Base-by-base conservation (phyloP, 30 jellyfish, hydroid and myxozoan genomes). In the Turritopsis rubra region DNA sequence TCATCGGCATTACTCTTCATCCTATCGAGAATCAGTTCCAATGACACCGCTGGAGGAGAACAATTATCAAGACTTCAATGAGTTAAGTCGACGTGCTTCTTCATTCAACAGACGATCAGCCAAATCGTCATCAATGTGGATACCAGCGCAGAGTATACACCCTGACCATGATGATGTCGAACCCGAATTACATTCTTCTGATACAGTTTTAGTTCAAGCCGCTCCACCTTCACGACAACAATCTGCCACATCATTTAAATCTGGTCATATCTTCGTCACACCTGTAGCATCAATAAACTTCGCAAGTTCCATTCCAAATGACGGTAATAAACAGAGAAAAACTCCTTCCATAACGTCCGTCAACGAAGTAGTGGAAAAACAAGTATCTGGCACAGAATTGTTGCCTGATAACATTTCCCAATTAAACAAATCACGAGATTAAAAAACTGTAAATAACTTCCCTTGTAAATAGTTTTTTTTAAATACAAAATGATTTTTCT, bases 191-290 rank as follows among this genome's bases (percentile, higher is more conserved):
- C 83, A 28, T 0, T 75, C 83, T 75, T 29, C 83, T 0, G 22
- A n/a, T 75, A 52, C 83, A 7, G 83, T 75, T 26, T 29, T 75
- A 23, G 83, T 75, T n/a, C 53, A 75, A 52, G 83, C 83, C 25
- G 83, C 83, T 13, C 60, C 60, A 3, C 60, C 83, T 0, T 75
- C 83, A 17, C 79, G 83, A 16, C 26, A 75, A 17, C 60, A n/a
- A n/a, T 30, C 83, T n/a, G 66, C 25, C 17, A 21, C 83, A 9
- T 75, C 83, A 21, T 75, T 75, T 75, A 30, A 26, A 75, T 75
- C 83, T 26, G 83, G 83, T 0, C 83, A 75, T 52, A 75, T 75
- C 9, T 75, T 75, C 22, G 83, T 75, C 54, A 75, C 83, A 22
- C 83, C 83, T 16, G 77, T 27, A 8, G 83, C 83, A 9, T 75